A percentile compares a stretch with the other conserved stretches of the same genome.
Evolutionary conservation across 1,140 invertebrate genomes (phyloP).

Genomic region (Chlorops oryzae): DNA sequence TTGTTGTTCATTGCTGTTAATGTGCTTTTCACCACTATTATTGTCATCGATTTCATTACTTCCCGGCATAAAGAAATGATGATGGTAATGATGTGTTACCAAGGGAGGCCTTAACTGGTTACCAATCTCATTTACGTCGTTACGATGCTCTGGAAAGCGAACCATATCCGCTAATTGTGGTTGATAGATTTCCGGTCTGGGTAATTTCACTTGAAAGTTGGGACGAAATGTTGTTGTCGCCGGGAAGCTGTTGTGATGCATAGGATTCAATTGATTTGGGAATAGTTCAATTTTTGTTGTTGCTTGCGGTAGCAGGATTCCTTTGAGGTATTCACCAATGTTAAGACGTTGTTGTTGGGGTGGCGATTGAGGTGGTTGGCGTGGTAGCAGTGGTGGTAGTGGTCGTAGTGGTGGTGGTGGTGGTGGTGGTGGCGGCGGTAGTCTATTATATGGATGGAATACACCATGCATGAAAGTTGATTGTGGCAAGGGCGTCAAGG

Average conservation of each 20-base stretch:
- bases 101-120: conserved; percentile 5
- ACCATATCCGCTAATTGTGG: too few species aligned
- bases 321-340: conserved; percentile 38
- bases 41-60: too few species aligned
- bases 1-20: background rate
- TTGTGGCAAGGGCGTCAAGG: conserved; percentile 23
- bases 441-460: too few species aligned
- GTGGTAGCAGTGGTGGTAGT: background rate
- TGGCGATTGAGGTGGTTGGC: conserved; percentile 7
- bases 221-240: conserved; percentile 38
- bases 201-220: conserved; percentile 29
- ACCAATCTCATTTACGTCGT: background rate
- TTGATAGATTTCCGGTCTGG: conserved; percentile 17
- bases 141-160: background rate
- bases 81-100: conserved; percentile 46
- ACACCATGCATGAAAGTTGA: conserved; percentile 33
- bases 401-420: conserved; percentile 12
- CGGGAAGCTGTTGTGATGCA: conserved; percentile 18
- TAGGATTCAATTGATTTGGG: conserved; percentile 27
- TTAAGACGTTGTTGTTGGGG: conserved; percentile 25
- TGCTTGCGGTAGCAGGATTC: conserved; percentile 8
- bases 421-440: conserved; percentile 18
- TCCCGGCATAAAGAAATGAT: conserved; percentile 48
- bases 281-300: conserved; percentile 29
- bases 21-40: background rate